These are phyloP conservation scores for Scolopax mira DNA, from an alignment of 2,113 vertebrate species.

Conservation along the genomic window DNA sequence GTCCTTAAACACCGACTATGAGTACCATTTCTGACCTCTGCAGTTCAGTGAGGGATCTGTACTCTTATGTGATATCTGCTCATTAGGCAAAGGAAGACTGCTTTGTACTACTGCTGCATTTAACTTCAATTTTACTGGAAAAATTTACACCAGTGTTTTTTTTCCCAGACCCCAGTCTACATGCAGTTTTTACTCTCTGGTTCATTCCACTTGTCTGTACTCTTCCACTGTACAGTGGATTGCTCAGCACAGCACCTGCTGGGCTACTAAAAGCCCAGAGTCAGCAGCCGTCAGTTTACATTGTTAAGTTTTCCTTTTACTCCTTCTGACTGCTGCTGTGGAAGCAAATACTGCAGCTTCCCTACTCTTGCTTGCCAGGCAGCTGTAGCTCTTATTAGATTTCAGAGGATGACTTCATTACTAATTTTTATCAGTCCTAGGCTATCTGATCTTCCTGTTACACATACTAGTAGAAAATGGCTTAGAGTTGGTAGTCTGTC, in stretches of 20 bases:
- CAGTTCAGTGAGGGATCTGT: background rate
- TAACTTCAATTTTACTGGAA: background rate
- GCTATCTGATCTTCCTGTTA: background rate
- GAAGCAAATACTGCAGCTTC: background rate
- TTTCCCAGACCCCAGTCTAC: background rate
- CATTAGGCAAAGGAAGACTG: background rate
- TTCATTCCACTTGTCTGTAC: background rate
- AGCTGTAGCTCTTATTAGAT: background rate
- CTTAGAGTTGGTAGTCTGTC: background rate
- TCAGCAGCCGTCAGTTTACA: background rate
- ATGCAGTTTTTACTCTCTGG: background rate
- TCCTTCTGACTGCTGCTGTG: background rate
- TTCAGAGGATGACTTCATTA: background rate
- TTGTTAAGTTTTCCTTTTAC: background rate
- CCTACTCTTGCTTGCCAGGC: background rate
- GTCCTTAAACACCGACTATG: background rate
- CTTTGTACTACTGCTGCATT: background rate
- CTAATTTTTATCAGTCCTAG: background rate
- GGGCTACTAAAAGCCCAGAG: background rate
- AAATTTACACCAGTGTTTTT: background rate
- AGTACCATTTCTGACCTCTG: background rate
- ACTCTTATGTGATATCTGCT: background rate
- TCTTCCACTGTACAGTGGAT: background rate
- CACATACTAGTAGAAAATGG: background rate
- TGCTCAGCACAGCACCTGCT: background rate